Evolutionary conservation across 2,797 vertebrate species (phyloP).

Genomic region (Myripristis jacobus): DNA sequence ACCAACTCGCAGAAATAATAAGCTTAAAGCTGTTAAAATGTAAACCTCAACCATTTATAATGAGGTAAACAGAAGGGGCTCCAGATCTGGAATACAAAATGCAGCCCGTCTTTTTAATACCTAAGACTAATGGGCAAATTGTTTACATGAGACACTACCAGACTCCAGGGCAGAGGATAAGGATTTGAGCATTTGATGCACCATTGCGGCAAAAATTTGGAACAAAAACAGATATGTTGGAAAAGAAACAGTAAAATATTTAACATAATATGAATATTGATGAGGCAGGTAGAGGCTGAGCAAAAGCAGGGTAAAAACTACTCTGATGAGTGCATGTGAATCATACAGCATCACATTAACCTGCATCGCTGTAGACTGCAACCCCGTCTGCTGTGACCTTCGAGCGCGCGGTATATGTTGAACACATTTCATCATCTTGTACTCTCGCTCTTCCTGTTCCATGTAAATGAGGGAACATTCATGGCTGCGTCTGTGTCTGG

Average conservation of each 20-base stretch:
- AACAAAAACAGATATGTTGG: conserved; percentile 26
- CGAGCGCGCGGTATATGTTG: conserved; percentile 16
- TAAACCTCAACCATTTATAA: conserved; percentile 54
- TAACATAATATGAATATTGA: conserved; percentile 52
- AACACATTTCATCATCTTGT: conserved; percentile 12
- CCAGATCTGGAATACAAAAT: conserved; percentile 35
- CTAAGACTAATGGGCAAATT: conserved; percentile 58
- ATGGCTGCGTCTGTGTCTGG: not conserved
- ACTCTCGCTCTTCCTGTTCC: not conserved
- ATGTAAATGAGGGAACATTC: conserved; percentile 2
- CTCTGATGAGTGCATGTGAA: conserved; percentile 45
- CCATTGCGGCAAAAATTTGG: conserved; percentile 35
- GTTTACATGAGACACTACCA: conserved; percentile 55
- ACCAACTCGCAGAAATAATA: conserved; percentile 56
- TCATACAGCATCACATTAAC: conserved; percentile 26
- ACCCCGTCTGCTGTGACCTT: conserved; percentile 54
- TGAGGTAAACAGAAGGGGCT: conserved; percentile 57
- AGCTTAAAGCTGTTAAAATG: conserved; percentile 49
- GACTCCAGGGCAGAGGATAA: conserved; percentile 57
- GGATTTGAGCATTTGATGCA: conserved; percentile 60
- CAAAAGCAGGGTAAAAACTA: conserved; percentile 32
- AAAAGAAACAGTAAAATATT: conserved; percentile 48
- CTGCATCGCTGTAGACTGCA: conserved; percentile 20
- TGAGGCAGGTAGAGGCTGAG: conserved; percentile 26
- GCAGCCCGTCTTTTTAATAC: conserved; percentile 43